A percentile compares a stretch with the other conserved stretches of the same genome.
phyloP scores from a whole-genome alignment of 2,113 vertebrate genomes.

The Trichechus manatus region DNA sequence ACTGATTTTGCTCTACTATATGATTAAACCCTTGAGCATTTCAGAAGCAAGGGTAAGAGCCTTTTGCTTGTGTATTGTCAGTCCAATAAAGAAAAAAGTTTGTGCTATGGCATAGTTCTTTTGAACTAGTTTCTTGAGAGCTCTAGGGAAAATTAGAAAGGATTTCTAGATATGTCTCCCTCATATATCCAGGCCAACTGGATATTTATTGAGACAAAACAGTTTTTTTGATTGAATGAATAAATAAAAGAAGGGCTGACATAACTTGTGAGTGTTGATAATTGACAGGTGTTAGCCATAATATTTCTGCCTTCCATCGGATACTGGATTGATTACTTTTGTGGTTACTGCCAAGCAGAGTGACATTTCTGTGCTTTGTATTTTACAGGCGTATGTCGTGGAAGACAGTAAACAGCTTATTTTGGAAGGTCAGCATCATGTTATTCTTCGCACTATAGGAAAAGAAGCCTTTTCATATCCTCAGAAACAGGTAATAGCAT shows the following conservation, averaged over 20 bases:
- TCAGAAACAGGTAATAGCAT: constrained; percentile 93
- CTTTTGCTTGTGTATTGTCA: neutral
- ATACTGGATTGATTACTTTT: neutral
- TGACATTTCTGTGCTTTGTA: constrained; percentile 64
- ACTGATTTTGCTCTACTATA: neutral
- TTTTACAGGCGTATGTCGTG: constrained; percentile 94
- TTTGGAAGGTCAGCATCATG: constrained; percentile 97
- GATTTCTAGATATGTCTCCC: constrained; percentile 1
- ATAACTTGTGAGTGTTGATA: neutral
- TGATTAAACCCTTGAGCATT: neutral
- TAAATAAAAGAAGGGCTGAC: constrained; percentile 17
- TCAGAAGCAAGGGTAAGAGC: constrained; percentile 5
- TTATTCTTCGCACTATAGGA: constrained; percentile 93
- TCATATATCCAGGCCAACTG: neutral
- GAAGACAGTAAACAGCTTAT: constrained; percentile 98
- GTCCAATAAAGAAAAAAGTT: neutral
- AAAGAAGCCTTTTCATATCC: constrained; percentile 94
- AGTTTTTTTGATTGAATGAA: neutral
- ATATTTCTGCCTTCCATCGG: neutral
- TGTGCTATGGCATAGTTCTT: neutral
- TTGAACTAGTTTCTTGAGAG: constrained; percentile 36
- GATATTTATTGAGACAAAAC: neutral
- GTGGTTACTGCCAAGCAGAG: neutral
- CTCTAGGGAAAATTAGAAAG: neutral
- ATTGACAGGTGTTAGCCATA: neutral